phyloP scores from a whole-genome alignment of 2,888 invertebrate species.

The Xestia sexstrigata region DNA sequence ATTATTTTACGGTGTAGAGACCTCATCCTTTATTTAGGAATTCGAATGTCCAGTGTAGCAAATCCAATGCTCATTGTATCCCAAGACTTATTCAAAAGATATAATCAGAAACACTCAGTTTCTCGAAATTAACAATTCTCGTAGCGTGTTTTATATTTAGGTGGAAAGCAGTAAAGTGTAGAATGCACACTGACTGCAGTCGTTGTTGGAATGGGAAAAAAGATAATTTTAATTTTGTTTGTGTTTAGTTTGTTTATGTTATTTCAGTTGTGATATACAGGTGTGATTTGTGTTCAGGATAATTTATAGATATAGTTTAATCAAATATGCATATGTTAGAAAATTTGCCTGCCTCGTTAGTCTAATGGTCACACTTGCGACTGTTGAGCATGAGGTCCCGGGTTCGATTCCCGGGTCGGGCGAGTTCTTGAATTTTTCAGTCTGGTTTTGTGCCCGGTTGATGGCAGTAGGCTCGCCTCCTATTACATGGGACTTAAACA shows the following conservation, averaged over 20 bases:
- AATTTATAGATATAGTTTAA: background rate
- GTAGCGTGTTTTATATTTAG: slow-evolving; percentile 86
- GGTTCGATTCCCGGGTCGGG: too few relatives aligned
- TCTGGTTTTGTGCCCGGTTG: too few relatives aligned
- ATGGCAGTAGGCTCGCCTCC: too few relatives aligned
- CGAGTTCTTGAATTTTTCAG: too few relatives aligned
- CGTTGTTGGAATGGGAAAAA: slow-evolving; percentile 52
- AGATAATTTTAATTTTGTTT: slow-evolving; percentile 41
- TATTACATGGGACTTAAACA: background rate
- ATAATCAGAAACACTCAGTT: slow-evolving; percentile 87
- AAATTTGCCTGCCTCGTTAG: too few relatives aligned
- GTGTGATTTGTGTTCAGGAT: background rate
- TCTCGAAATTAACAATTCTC: slow-evolving; percentile 88
- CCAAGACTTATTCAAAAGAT: slow-evolving; percentile 71
- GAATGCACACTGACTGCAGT: slow-evolving; percentile 76
- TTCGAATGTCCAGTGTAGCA: too few relatives aligned
- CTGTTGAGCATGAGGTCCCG: too few relatives aligned
- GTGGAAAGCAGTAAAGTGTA: slow-evolving; percentile 77
- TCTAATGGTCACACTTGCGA: too few relatives aligned
- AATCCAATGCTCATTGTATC: slow-evolving; percentile 67
- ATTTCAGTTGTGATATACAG: background rate
- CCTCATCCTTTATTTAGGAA: too few relatives aligned
- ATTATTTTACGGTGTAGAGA: too few relatives aligned
- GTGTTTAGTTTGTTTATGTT: slow-evolving; percentile 9
- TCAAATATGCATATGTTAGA: too few relatives aligned